Base-by-base conservation (phyloP, 2,888 invertebrate genomes). In the Acleris cristana region DNA sequence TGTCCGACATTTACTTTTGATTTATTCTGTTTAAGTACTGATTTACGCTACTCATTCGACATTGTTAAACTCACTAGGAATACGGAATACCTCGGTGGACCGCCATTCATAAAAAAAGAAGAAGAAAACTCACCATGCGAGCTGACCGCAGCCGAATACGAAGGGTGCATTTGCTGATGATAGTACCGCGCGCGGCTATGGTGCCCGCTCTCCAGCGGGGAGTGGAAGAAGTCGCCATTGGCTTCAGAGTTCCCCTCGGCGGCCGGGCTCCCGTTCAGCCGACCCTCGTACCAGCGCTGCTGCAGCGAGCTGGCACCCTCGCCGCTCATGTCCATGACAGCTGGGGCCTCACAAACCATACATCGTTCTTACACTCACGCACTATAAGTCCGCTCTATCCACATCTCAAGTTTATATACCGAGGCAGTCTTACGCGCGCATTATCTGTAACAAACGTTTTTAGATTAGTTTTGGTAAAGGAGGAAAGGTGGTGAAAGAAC, bases 81-180 rank as follows among this genome's bases (percentile, higher is more conserved):
- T n/a, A 2, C 26, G 7, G 26, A 26, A 26, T 26, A 26, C 26
- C 26, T 7, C 26, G 7, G 7, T 26, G 26, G 7, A 26, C 7
- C 26, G 7, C 26, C 7, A 8, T 26, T 1, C 7, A 2, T 26
- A 7, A 26, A 26, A 26, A 34, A 8, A 34, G 10, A 10, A 34
- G 7, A 10, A 7, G 8, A 52, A 16, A 30, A 70, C 93, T 89
- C 76, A 93, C 93, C 93, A 78, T 94, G 93, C 71, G 93, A 92
- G 72, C 90, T 84, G 79, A 93, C 93, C 65, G 93, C 92, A 68
- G 93, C 86, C 69, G 93, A 93, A 82, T 93, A 94, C 74, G 93
- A 93, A 76, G 90, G 90, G 83, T 94, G 94, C 92, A 94, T 93
- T 78, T 93, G 93, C 81, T 93, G 93, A 77, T 94, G 93, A 88